Evolutionary conservation across 2,888 invertebrate genomes (phyloP), one percentile per base, ranked within the genome.

Genomic region (Dolichopus griseipennis): DNA sequence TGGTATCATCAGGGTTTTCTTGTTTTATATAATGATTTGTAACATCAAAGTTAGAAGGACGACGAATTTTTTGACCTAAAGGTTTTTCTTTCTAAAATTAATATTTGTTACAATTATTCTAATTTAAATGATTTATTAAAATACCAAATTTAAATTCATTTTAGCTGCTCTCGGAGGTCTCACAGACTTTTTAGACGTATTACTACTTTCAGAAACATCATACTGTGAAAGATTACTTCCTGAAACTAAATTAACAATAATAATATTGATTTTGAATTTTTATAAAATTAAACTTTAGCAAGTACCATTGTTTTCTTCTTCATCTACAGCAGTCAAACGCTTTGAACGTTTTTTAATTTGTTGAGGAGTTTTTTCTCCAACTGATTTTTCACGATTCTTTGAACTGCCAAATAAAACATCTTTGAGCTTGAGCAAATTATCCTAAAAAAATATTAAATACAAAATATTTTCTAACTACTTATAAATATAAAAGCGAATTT

Each of bases 271-370:
- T 34, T 34, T 7, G 9, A 34, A 34, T 34, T 34, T 34, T 61
- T 21, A 6, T 63, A 27, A 27, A 4, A 52, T 10, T n/a, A n/a
- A n/a, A n/a, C n/a, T n/a, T n/a, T n/a, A n/a, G n/a, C n/a, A 70
- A 69, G 70, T 70, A 73, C 72, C 70, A 18, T 78, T 76, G 61
- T 70, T 68, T 66, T 79, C 79, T 2, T 7, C 22, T 22, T 43
- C 43, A 15, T 65, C 67, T 6, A 79, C 67, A 6, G 74, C 71
- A 15, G 75, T 66, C 3, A 79, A 69, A 0, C 77, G 78, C 67
- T 79, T 79, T 0, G 73, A 65, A 1, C 78, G 77, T 67, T 80
- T 79, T 66, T 78, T 79, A 9, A 72, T 74, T 64, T 78, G 79
- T 66, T 78, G 78, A 9, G 79, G 80, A 1, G 79, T 63, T 63